phyloP scores from a whole-genome alignment of 1,140 invertebrate species.

The Microplitis demolitor region DNA sequence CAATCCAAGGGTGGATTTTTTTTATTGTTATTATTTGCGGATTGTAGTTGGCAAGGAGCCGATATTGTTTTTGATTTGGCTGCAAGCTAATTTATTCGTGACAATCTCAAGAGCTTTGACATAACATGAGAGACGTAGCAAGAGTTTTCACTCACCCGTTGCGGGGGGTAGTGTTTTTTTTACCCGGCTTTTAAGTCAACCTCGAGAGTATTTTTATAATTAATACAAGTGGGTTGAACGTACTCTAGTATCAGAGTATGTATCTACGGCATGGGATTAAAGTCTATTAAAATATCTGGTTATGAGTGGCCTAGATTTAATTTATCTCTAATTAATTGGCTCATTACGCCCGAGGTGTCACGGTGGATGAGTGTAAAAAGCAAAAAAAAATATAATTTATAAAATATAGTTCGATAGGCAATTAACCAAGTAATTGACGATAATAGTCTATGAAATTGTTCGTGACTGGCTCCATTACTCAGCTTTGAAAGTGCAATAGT shows the following conservation, averaged over 20 bases:
- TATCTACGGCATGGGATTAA: not conserved
- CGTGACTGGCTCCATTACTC: too few species aligned
- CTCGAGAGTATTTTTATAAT: not conserved
- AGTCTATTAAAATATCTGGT: not conserved
- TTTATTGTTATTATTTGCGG: not conserved
- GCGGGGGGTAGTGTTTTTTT: constrained; percentile 6
- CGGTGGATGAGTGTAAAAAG: not conserved
- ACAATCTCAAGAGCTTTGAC: not conserved
- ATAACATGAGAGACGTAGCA: too few species aligned
- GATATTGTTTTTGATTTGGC: constrained; percentile 3
- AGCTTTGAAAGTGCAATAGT: too few species aligned
- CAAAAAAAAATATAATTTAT: not conserved
- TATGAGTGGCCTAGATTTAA: not conserved
- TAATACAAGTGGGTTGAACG: constrained; percentile 7
- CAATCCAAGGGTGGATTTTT: not conserved
- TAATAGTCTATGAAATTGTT: not conserved
- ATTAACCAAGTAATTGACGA: not conserved
- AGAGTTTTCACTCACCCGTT: not conserved
- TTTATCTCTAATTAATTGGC: not conserved
- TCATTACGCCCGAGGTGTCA: not conserved
- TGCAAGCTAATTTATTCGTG: not conserved
- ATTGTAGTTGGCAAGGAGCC: not conserved
- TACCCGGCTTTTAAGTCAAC: too few species aligned
- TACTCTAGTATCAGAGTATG: not conserved
- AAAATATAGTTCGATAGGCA: not conserved